Base-by-base conservation (phyloP, 2,888 invertebrate genomes). In the Aleiodes alternator region DNA sequence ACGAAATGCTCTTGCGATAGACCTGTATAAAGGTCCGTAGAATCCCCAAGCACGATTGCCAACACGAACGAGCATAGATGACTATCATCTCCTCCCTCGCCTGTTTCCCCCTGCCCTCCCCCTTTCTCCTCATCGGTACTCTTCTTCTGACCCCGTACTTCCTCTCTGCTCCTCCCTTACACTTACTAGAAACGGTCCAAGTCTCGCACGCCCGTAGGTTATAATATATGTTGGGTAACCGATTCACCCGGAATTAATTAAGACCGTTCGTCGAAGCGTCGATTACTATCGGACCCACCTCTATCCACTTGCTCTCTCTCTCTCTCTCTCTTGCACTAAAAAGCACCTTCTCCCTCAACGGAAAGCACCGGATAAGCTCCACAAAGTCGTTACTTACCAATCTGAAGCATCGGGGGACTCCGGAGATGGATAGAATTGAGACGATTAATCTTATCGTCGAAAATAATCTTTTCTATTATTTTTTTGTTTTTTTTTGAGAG, bases 161-260 rank as follows among this genome's bases (percentile, higher is more conserved):
- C 55, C 55, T 16, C 34, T 34, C 34, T 34, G 55, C 29, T 51
- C 71, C 66, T 29, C 50, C 68, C 43, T 64, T 64, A 64, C 64
- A 64, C 64, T 64, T 64, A 43, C 64, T 23, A 51, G 51, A 53
- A 53, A 53, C 50, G 50, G 68, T 68, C 43, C 48, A 55, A 73
- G 43, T 55, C 43, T 64, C 43, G 43, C 55, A 61, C 71, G 78
- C 64, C 38, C 50, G 57, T 51, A 69, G 75, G 78, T 79, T 83
- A 80, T 83, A 81, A 82, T 83, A 81, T 81, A 83, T 82, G 80
- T 78, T 77, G 72, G 76, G 78, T 69, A 69, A 72, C 64, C 80
- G 82, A 81, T 82, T 83, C 79, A 80, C 80, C 80, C 78, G 82
- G 82, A 84, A 84, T 84, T 84, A 84, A 84, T 84, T 84, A 83